Base-by-base conservation (phyloP, 2,888 invertebrate species). In the Pyrrhia umbra region DNA sequence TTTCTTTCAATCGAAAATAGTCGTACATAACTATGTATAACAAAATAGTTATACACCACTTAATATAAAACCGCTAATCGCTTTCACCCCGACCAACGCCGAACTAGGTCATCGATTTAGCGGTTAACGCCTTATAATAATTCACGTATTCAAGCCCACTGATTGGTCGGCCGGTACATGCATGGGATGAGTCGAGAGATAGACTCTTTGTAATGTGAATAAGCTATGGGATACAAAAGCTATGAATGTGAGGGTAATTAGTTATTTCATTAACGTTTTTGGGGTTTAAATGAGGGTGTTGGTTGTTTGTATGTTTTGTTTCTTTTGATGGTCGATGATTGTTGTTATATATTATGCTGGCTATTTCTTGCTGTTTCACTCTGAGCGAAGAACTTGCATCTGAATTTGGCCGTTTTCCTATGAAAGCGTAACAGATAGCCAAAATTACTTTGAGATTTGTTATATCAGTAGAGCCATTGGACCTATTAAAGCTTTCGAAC, bases 101-200 rank as follows among this genome's bases (percentile, higher is more conserved):
- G 59, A 84, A 78, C 60, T 81, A 80, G 84, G 86, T 73, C 84
- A 87, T 88, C 84, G 86, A 87, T 85, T 85, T 81, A 78, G 79
- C 76, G 81, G 84, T 85, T 86, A 86, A 79, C 82, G 83, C 83
- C 81, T 84, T 83, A 85, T 84, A 82, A 88, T 87, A 86, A 85
- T 85, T 85, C 83, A 83, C 78, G 68, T 79, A 79, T 79, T 75
- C 79, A 70, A 68, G 68, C 70, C 25, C 72, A 64, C 75, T 79
- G 82, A 81, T 82, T 82, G 75, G 75, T 71, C 56, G 72, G 55
- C 63, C 18, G 65, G 64, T 56, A 58, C 65, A 69, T 58, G 51
- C 58, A 69, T 56, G 69, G 56, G 56, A 72, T 74, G 72, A 75
- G 59, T 69, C 18, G 56, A 59, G 57, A 58, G 37, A 50, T 40